Conservation (phyloP, 2,113 vertebrate species). For the Ursus arctos region DNA sequence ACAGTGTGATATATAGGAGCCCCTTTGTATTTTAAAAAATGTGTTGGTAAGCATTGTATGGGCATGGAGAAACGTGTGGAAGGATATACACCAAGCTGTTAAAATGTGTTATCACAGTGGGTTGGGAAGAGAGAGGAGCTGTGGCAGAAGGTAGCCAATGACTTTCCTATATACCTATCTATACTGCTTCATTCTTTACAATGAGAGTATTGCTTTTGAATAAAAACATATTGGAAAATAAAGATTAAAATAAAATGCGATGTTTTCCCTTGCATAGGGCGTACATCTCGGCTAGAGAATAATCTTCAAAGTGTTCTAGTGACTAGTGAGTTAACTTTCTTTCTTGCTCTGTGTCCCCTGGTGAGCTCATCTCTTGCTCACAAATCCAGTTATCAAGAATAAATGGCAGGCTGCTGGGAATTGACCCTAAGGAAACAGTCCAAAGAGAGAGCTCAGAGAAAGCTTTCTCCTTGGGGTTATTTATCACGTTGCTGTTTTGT, state of each 20-base stretch:
- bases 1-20: neutral
- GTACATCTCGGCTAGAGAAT: neutral
- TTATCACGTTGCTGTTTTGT: slow-evolving; percentile 12
- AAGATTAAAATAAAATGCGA: neutral
- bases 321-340: slow-evolving; percentile 50
- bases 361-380: slow-evolving; percentile 52
- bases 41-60: neutral
- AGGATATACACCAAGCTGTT: slow-evolving; percentile 4
- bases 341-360: neutral
- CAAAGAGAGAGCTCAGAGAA: neutral
- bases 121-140: neutral
- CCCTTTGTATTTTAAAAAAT: neutral
- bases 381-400: slow-evolving; percentile 70
- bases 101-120: neutral
- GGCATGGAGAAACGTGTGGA: neutral
- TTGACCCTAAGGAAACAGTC: slow-evolving; percentile 51
- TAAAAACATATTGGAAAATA: neutral
- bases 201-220: neutral
- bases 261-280: neutral
- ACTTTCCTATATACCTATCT: neutral
- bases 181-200: neutral
- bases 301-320: neutral
- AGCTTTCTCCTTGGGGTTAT: slow-evolving; percentile 6
- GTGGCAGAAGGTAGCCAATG: neutral
- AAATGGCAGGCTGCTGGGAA: slow-evolving; percentile 61